Base-by-base conservation (phyloP, 2,797 vertebrate species). In the Acipenser transmontanus region DNA sequence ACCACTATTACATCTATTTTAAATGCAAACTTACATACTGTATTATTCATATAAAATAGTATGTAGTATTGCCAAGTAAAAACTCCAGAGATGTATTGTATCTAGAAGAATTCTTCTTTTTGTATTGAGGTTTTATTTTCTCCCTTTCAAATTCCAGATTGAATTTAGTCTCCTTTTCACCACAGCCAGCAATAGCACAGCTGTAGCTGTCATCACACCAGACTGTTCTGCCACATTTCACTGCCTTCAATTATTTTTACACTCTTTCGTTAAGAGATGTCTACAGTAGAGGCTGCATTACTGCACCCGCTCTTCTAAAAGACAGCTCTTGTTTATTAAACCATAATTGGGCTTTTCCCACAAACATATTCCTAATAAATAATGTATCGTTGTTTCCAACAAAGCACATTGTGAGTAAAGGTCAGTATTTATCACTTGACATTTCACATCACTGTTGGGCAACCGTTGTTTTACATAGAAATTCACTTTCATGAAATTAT, bases 331-430 rank as follows among this genome's bases (percentile, higher is more conserved):
- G 57, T 65, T 66, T 64, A 52, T 69, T 67, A 56, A 68, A 63
- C 61, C 34, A 74, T 71, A 71, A 71, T 69, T 71, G 72, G 68
- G 59, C 65, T 69, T 71, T 70, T 73, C 54, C 57, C 67, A 73
- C 59, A 69, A 34, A 64, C 70, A 64, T 65, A 71, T 61, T 57
- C 70, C 52, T 56, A 8, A 63, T 73, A n/a, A 65, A 67, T 70
- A 49, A 71, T 73, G 63, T 71, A 68, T 73, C 51, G 50, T 50
- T 54, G 34, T 34, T 34, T 70, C 66, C 57, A 47, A 65, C 20
- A 56, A 64, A 72, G 66, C 70, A 59, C 12, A 65, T 65, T 68
- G 52, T 20, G 59, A 52, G 57, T 63, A 52, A 49, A 47, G 67
- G 67, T 64, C 62, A 64, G 48, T 68, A 70, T 69, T 66, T 65